Conservation (phyloP, 2,888 invertebrate genomes). For the Pseudococcus longispinus region DNA sequence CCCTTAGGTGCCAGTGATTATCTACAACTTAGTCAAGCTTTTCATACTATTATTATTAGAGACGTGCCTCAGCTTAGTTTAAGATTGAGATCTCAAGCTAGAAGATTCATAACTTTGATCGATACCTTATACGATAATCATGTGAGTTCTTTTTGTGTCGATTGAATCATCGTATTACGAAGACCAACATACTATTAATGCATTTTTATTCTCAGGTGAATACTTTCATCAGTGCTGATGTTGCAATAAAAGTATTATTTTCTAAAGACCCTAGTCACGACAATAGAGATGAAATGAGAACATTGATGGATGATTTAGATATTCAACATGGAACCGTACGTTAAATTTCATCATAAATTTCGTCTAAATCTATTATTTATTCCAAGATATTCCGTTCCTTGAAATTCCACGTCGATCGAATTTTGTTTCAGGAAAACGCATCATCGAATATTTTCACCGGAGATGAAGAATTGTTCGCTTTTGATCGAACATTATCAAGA, state of each 20-base stretch:
- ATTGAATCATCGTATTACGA: background rate
- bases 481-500: conserved; percentile 90
- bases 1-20: conserved; percentile 96
- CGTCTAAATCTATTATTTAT: background rate
- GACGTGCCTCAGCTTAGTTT: conserved; percentile 85
- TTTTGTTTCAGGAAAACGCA: conserved; percentile 70
- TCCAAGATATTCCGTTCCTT: no score
- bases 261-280: conserved; percentile 64
- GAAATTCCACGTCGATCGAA: background rate
- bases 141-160: conserved; percentile 67
- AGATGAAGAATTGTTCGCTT: conserved; percentile 97
- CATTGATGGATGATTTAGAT: conserved; percentile 94
- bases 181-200: background rate
- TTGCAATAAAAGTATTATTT: conserved; percentile 79
- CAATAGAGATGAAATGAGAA: conserved; percentile 76
- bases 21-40: conserved; percentile 87
- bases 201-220: conserved; percentile 67
- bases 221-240: conserved; percentile 84
- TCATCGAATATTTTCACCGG: conserved; percentile 94
- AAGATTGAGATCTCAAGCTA: conserved; percentile 81
- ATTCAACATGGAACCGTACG: conserved; percentile 78
- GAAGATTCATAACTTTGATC: conserved; percentile 94
- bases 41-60: conserved; percentile 92
- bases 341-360: conserved; percentile 57
- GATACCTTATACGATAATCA: conserved; percentile 95